Conservation (phyloP, 2,113 vertebrate genomes). For the Alouatta palliata region DNA sequence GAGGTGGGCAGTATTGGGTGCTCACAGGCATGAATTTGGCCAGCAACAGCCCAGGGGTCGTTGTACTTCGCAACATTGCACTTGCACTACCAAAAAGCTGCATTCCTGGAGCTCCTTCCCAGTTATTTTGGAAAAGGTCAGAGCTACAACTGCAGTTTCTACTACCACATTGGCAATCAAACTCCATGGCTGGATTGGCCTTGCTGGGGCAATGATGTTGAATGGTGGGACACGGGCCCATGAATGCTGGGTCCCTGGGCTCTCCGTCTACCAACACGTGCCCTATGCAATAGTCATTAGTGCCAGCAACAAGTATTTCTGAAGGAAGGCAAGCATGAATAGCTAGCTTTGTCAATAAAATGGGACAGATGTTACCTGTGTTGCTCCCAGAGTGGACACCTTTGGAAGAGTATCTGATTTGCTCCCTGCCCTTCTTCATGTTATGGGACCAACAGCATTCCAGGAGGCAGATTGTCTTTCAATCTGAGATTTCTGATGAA, state of each 20-base stretch:
- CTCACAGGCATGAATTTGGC: background rate
- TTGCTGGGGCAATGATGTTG: background rate
- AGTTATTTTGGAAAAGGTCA: too few relatives aligned
- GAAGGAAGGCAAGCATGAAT: background rate
- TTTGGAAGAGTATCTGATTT: background rate
- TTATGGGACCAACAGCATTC: background rate
- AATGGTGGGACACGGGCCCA: accelerated
- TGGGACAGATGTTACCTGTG: background rate
- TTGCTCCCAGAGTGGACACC: background rate
- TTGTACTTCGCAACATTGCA: too few relatives aligned
- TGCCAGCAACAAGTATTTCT: background rate
- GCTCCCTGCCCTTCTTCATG: background rate
- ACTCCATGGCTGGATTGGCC: background rate
- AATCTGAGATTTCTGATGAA: background rate
- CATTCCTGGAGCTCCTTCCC: background rate
- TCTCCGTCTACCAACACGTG: background rate
- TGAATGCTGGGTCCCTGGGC: background rate
- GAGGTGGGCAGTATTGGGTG: background rate
- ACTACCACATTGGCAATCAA: background rate
- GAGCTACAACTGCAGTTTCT: background rate
- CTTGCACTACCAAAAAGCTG: too few relatives aligned
- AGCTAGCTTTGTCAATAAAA: background rate
- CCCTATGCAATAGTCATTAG: accelerated
- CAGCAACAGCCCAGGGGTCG: background rate
- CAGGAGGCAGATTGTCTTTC: background rate